Percentiles rank a stretch among this genome's conserved stretches.
phyloP scores from a whole-genome alignment of 1,140 invertebrate genomes.

The Pseudomyrmex concolor region DNA sequence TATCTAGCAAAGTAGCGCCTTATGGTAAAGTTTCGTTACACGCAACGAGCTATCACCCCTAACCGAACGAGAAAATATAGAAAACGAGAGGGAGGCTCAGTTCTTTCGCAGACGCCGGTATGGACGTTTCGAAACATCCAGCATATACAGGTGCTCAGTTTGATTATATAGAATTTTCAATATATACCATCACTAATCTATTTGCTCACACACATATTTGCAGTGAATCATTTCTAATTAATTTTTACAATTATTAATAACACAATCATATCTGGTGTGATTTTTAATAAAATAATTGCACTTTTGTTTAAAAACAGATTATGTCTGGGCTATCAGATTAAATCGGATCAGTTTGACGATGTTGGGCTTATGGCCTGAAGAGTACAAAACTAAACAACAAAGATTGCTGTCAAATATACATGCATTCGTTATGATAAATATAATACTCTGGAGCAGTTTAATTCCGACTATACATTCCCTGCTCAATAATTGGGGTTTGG shows the following conservation, averaged over 20 bases:
- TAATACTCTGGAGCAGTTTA: background rate
- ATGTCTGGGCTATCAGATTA: slow-evolving; percentile 9
- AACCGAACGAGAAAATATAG: background rate
- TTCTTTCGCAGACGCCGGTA: background rate
- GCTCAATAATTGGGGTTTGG: background rate
- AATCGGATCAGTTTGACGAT: background rate
- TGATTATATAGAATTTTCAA: background rate
- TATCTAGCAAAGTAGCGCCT: background rate
- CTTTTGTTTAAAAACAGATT: slow-evolving; percentile 3
- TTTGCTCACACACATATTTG: background rate
- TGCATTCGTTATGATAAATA: background rate
- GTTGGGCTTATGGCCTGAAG: background rate
- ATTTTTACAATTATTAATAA: too few relatives aligned
- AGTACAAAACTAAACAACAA: background rate
- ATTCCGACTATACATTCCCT: slow-evolving; percentile 9
- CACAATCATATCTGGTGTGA: too few relatives aligned
- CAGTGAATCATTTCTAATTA: too few relatives aligned
- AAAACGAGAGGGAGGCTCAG: background rate
- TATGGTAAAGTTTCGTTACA: background rate
- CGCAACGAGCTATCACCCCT: background rate
- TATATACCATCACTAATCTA: background rate
- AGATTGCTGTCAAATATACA: background rate
- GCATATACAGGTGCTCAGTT: background rate
- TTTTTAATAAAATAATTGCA: background rate
- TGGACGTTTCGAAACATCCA: background rate